Percentiles rank a stretch among this genome's conserved stretches.
phyloP scores from a whole-genome alignment of 2,888 invertebrate species.

The Noctuana brunneofusca region DNA sequence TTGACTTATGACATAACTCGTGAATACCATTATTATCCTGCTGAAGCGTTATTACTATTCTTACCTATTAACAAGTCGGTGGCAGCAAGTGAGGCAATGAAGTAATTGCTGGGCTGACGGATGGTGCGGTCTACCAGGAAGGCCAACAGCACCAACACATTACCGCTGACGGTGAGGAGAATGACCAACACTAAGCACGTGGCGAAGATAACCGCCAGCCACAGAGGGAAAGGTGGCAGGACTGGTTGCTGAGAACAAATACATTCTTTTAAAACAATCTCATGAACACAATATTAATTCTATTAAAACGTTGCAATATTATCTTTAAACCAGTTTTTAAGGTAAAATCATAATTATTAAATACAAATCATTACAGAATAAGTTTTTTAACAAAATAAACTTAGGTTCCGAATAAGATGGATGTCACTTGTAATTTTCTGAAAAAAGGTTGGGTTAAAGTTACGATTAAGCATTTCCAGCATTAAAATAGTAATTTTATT shows the following conservation, averaged over 20 bases:
- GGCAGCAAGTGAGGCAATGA: constrained; percentile 98
- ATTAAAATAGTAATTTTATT: too few species aligned
- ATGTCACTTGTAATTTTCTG: too few species aligned
- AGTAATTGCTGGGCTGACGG: constrained; percentile 99
- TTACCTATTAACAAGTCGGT: constrained; percentile 98
- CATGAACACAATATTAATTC: neutral
- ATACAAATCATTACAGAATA: too few species aligned
- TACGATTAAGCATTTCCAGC: too few species aligned
- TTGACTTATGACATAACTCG: too few species aligned
- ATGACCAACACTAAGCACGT: constrained; percentile 94
- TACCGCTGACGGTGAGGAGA: constrained; percentile 96
- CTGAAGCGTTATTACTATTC: constrained; percentile 38
- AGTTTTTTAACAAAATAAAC: too few species aligned
- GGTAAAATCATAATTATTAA: too few species aligned
- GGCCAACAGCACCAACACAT: constrained; percentile 96
- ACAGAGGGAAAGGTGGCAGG: constrained; percentile 92
- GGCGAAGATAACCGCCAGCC: constrained; percentile 95
- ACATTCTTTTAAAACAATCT: neutral
- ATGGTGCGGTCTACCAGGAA: constrained; percentile 97
- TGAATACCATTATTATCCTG: neutral
- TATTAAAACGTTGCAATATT: too few species aligned
- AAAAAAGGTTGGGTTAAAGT: too few species aligned
- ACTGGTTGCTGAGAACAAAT: constrained; percentile 77
- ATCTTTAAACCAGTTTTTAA: too few species aligned
- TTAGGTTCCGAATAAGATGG: too few species aligned